phyloP scores from a whole-genome alignment of 2,888 invertebrate genomes.

The Bombylius major region DNA sequence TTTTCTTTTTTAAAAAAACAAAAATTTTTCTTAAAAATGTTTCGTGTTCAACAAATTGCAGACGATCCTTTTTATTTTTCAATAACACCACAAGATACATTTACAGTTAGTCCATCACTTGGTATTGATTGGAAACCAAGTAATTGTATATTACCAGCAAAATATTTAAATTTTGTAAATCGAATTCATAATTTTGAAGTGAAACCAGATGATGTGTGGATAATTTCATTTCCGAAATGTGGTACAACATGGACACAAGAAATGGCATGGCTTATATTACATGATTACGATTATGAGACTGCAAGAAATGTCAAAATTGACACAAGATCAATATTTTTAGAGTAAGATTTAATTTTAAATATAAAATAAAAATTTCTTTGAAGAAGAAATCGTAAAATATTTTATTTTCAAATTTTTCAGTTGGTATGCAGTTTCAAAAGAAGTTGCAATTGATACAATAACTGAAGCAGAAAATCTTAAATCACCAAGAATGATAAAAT shows the following conservation, averaged over 20 bases:
- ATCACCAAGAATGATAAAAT: slow-evolving; percentile 29
- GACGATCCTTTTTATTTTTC: not conserved
- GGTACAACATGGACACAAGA: slow-evolving; percentile 13
- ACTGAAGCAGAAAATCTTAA: slow-evolving; percentile 18
- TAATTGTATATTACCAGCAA: not conserved
- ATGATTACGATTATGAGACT: slow-evolving; percentile 9
- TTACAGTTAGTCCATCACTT: not conserved
- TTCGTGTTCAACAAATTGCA: not conserved
- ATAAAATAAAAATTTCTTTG: too few relatives aligned
- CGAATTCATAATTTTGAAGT: slow-evolving; percentile 6
- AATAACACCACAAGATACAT: not conserved
- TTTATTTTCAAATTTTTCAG: not conserved
- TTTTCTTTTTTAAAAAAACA: not conserved
- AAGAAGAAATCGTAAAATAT: too few relatives aligned
- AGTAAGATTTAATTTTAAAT: not conserved
- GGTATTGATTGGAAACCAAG: not conserved
- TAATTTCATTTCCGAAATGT: slow-evolving; percentile 1
- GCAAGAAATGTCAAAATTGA: slow-evolving; percentile 1
- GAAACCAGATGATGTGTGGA: slow-evolving; percentile 6
- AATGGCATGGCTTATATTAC: slow-evolving; percentile 7
- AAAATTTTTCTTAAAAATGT: not conserved
- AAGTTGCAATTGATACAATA: not conserved
- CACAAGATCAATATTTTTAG: slow-evolving; percentile 6
- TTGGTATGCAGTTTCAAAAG: not conserved
- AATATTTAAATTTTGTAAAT: not conserved